Percentiles rank a stretch among this genome's conserved stretches.
Conservation (phyloP, 2,888 invertebrate species). For the Sphecodes monilicornis region DNA sequence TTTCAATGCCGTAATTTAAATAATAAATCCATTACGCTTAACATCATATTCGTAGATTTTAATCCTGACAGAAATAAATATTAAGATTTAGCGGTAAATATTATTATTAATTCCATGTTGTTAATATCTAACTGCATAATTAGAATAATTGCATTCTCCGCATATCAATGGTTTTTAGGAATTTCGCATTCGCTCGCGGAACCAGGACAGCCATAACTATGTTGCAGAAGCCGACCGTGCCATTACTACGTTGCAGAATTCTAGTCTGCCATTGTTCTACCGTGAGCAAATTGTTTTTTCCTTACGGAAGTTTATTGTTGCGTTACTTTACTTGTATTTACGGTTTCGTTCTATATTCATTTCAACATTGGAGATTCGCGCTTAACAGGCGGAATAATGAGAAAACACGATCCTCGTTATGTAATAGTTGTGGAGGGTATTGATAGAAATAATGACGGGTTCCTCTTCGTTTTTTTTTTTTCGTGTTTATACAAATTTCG, state of each 20-base stretch:
- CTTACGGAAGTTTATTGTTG: not conserved
- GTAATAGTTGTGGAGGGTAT: constrained; percentile 1
- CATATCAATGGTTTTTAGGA: not conserved
- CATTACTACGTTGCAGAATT: not conserved
- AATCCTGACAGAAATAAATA: not conserved
- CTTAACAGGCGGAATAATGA: not conserved
- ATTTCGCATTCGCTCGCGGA: not conserved
- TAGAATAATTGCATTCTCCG: not conserved
- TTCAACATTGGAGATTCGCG: not conserved
- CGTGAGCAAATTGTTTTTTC: not conserved
- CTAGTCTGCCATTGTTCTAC: not conserved
- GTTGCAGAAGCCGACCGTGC: not conserved
- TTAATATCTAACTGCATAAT: not conserved
- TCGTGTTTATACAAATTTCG: no score
- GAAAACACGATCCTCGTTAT: not conserved
- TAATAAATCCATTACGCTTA: not conserved
- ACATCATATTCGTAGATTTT: not conserved
- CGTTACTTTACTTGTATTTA: not conserved
- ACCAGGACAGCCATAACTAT: not conserved
- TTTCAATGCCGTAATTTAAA: not conserved
- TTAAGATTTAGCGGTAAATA: not conserved
- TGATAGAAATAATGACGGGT: no score
- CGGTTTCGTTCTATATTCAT: not conserved
- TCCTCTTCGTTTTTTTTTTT: not conserved
- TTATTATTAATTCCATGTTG: no score